Percentiles rank a stretch among this genome's conserved stretches.
Conservation (phyloP, 2,888 invertebrate species). For the Sphecodes monilicornis region DNA sequence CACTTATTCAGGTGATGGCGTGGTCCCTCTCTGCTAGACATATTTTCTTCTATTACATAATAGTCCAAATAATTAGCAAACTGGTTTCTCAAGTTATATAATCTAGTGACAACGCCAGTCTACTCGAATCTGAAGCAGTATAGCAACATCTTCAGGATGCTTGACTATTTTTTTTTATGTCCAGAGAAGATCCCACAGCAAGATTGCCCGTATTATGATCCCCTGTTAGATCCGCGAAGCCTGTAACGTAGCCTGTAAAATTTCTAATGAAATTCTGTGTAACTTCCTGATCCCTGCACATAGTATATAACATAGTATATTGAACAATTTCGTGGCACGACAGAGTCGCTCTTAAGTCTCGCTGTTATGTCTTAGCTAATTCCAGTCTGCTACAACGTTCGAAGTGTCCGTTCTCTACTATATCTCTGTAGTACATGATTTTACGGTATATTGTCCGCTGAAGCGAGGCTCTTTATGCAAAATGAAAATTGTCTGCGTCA, state of each 20-base stretch:
- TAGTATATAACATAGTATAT: not conserved
- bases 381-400: not conserved
- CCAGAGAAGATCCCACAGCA: not conserved
- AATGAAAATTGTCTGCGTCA: not conserved
- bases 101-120: not conserved
- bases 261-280: slow-evolving; percentile 30
- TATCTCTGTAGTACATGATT: not conserved
- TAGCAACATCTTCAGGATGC: not conserved
- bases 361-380: not conserved
- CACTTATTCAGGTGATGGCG: too few species aligned
- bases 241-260: not conserved
- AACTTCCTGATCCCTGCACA: not conserved
- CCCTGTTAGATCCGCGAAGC: not conserved
- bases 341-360: not conserved
- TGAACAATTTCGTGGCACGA: not conserved
- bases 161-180: not conserved
- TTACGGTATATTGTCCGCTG: not conserved
- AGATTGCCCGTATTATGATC: not conserved
- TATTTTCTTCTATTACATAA: too few species aligned
- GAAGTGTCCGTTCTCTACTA: not conserved
- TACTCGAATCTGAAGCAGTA: not conserved
- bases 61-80: not conserved
- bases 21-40: too few species aligned
- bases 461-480: not conserved
- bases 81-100: not conserved